A percentile compares a stretch with the other conserved stretches of the same genome.
phyloP scores from a whole-genome alignment of 2,113 vertebrate species.

The Erythrocercus mccallii region DNA sequence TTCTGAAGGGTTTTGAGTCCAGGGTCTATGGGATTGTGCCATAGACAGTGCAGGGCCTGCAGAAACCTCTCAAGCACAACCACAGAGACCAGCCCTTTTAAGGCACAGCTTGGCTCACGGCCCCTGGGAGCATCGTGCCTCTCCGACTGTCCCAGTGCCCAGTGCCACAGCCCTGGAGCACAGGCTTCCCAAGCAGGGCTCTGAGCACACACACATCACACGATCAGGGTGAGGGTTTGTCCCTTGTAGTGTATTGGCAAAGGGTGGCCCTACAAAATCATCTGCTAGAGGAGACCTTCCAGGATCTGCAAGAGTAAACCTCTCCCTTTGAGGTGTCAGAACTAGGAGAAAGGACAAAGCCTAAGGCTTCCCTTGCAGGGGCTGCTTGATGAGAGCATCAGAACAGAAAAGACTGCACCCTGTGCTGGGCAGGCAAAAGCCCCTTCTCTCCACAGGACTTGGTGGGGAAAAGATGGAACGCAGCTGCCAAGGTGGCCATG shows the following conservation, averaged over 20 bases:
- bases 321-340: background rate
- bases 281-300: background rate
- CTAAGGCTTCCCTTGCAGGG: too few relatives aligned
- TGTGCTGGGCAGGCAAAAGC: background rate
- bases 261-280: background rate
- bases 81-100: slow-evolving; percentile 37
- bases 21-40: background rate
- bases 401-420: background rate
- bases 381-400: background rate
- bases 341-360: background rate
- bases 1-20: background rate
- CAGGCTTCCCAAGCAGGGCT: slow-evolving; percentile 49
- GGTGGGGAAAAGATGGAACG: background rate
- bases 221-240: background rate
- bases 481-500: background rate
- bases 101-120: background rate
- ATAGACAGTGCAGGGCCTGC: background rate
- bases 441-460: background rate
- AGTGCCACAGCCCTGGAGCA: background rate
- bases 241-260: background rate
- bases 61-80: background rate
- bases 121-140: background rate
- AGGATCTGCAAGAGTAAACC: background rate
- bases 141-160: background rate
- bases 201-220: background rate